Base-by-base conservation (phyloP, 2,888 invertebrate species). In the Pomacea canaliculata region DNA sequence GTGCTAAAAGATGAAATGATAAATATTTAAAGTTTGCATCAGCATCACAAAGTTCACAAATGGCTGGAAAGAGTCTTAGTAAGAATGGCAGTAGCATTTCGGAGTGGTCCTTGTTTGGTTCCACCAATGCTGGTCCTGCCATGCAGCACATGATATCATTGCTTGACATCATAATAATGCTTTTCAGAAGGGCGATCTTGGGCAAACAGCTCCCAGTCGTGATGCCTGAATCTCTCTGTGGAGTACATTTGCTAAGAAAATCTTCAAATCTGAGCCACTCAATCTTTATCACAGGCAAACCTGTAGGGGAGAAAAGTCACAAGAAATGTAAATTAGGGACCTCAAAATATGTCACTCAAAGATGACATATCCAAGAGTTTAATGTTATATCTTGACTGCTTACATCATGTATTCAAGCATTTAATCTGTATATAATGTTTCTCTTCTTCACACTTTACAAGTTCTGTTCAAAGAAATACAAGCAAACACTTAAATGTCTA, bases 1-100 rank as follows among this genome's bases (percentile, higher is more conserved):
- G 62, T 59, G 80, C 76, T 48, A 81, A 62, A 7, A 82, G 73
- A 48, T 79, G 79, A n/a, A 80, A 81, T 19, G 79, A 75, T 46
- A 77, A 59, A 51, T 81, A 80, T 62, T 81, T 80, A 59, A 73
- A 78, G 4, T 76, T 62, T 12, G 70, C 66, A 46, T 70, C 72
- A 16, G 48, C 37, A 16, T 71, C 76, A 59, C 79, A 79, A 37
- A 76, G 66, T 0, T 62, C 49, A 68, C 70, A 71, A 12, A 79
- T 63, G 16, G 73, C n/a, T 5, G 78, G 73, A 68, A 77, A 78
- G 0, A 79, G 68, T 12, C 18, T 37, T 12, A 79, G 19, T 3
- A 79, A 19, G 76, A 76, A 76, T 46, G 63, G 56, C 71, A 73
- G 62, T 67, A 5, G 19, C 10, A 10, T 67, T 7, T 48, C 48